Conservation (phyloP, 2,113 vertebrate genomes). For the Psettodes erumei region DNA sequence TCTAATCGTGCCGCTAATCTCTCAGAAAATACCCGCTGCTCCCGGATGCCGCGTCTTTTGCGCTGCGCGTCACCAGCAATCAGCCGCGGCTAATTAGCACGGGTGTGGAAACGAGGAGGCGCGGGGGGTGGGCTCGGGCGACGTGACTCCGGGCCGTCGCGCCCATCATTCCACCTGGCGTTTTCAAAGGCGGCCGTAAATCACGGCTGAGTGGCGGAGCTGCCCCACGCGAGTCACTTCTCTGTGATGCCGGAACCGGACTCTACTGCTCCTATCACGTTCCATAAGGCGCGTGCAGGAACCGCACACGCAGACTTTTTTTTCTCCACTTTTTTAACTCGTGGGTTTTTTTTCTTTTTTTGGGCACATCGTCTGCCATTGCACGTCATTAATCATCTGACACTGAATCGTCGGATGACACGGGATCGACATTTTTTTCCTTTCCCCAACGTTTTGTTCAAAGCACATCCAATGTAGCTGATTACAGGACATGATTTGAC, state of each 20-base stretch:
- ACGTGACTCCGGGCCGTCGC: slow-evolving; percentile 3
- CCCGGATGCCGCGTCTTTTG: slow-evolving; percentile 58
- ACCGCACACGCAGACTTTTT: not conserved
- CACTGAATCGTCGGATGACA: too few relatives aligned
- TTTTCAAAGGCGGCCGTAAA: slow-evolving; percentile 32
- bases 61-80: slow-evolving; percentile 52
- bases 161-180: too few relatives aligned
- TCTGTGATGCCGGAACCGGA: slow-evolving; percentile 14
- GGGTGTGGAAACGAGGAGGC: too few relatives aligned
- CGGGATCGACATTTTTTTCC: too few relatives aligned
- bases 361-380: too few relatives aligned
- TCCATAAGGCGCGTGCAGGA: slow-evolving; percentile 8
- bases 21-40: slow-evolving; percentile 66
- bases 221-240: not conserved
- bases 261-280: slow-evolving; percentile 25
- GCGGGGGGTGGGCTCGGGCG: too few relatives aligned
- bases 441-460: not conserved
- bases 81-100: slow-evolving; percentile 67
- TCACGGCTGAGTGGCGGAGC: slow-evolving; percentile 14
- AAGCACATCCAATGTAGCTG: not conserved
- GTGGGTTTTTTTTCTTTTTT: not conserved
- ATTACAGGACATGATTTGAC: too few relatives aligned
- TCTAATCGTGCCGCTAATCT: slow-evolving; percentile 79
- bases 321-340: not conserved
- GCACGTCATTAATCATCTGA: too few relatives aligned